Percentiles rank a stretch among this genome's conserved stretches.
These are phyloP conservation scores for Burhinus oedicnemus DNA, from an alignment of 2,113 vertebrate species.

Conservation along the genomic window DNA sequence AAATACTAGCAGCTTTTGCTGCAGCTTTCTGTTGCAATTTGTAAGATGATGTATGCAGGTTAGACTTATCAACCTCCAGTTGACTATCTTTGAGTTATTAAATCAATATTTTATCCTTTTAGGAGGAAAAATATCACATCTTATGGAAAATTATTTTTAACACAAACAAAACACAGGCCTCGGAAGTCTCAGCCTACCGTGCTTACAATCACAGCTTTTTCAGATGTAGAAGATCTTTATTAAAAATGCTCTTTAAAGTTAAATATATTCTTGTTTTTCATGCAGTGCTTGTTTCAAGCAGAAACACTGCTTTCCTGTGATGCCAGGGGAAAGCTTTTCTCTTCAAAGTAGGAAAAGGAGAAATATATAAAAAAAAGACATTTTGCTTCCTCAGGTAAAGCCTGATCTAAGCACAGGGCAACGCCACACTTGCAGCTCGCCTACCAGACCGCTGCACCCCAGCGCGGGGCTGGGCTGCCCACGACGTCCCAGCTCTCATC, in stretches of 20 bases:
- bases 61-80: background rate
- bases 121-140: background rate
- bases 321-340: background rate
- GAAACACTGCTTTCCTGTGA: background rate
- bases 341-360: background rate
- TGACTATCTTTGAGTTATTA: background rate
- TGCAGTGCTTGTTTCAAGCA: background rate
- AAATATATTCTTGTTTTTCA: background rate
- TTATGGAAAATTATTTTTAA: conserved; percentile 5
- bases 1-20: background rate
- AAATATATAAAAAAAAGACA: background rate
- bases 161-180: background rate
- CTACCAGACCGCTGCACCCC: background rate
- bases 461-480: background rate
- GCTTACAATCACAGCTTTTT: background rate
- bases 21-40: background rate
- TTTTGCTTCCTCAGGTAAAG: background rate
- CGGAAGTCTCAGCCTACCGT: background rate
- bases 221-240: background rate
- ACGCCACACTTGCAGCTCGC: accelerated
- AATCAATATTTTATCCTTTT: conserved; percentile 27
- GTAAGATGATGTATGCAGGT: background rate
- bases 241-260: conserved; percentile 54
- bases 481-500: accelerated
- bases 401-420: background rate